Conservation (phyloP, 2,888 invertebrate species). For the Sarcophaga carnaria region DNA sequence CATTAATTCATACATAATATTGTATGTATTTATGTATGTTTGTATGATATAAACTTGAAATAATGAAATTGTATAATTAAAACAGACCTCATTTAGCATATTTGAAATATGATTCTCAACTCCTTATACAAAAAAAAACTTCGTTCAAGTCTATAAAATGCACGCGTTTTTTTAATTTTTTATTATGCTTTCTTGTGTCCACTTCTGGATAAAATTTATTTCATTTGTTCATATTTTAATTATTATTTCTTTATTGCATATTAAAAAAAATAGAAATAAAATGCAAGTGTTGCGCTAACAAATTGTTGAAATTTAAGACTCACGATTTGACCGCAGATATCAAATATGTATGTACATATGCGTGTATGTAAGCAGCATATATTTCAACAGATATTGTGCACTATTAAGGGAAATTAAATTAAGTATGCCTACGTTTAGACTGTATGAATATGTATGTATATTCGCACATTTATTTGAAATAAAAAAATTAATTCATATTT, state of each 20-base stretch:
- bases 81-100: slow-evolving; percentile 51
- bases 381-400: slow-evolving; percentile 41
- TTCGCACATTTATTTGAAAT: not conserved
- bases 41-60: slow-evolving; percentile 31
- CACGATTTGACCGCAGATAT: slow-evolving; percentile 64
- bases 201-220: slow-evolving; percentile 18
- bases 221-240: slow-evolving; percentile 3
- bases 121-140: slow-evolving; percentile 2
- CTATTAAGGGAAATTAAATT: slow-evolving; percentile 3
- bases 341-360: slow-evolving; percentile 31
- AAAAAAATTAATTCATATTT: not conserved
- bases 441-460: no score
- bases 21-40: not conserved
- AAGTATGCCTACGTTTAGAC: not conserved
- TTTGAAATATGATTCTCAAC: slow-evolving; percentile 65
- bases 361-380: slow-evolving; percentile 36
- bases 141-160: slow-evolving; percentile 63
- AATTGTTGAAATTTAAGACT: slow-evolving; percentile 72
- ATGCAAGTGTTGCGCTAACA: slow-evolving; percentile 72
- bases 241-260: slow-evolving; percentile 4
- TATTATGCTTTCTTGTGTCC: slow-evolving; percentile 29
- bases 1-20: no score
- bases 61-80: slow-evolving; percentile 39
- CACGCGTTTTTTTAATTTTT: slow-evolving; percentile 63
- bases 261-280: slow-evolving; percentile 42